These are phyloP conservation scores for Phaenicophaeus curvirostris DNA, from an alignment of 2,797 vertebrate species.

Conservation along the genomic window DNA sequence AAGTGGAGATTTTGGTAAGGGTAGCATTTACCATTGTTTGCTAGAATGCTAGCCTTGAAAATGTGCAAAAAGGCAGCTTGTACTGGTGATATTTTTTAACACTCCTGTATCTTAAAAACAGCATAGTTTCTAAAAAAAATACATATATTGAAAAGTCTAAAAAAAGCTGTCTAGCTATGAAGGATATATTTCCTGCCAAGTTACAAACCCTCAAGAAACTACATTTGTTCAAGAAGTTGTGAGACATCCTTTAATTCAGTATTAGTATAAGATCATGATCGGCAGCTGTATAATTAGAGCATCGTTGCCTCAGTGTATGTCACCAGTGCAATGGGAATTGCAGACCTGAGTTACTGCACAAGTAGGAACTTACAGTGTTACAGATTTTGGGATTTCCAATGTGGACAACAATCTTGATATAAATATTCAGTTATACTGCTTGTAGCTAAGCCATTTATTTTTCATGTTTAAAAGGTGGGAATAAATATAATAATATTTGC, in stretches of 20 bases:
- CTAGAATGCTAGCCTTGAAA: constrained; percentile 22
- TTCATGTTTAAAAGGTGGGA: neutral
- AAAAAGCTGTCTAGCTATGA: constrained; percentile 50
- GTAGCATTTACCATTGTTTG: neutral
- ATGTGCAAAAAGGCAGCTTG: constrained; percentile 64
- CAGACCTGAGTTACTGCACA: neutral
- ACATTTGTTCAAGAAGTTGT: constrained; percentile 27
- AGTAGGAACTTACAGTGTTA: neutral
- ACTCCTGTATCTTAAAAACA: constrained; percentile 40
- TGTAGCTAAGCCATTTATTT: constrained; percentile 32
- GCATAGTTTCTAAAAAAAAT: constrained; percentile 21
- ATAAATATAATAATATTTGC: neutral
- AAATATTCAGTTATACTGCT: constrained; percentile 23
- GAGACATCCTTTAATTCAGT: constrained; percentile 10
- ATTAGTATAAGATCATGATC: neutral
- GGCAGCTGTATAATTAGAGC: constrained; percentile 7
- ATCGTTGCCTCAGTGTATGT: neutral
- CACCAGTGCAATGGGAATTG: neutral
- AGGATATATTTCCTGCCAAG: constrained; percentile 56
- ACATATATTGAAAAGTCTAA: neutral
- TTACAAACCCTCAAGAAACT: constrained; percentile 26
- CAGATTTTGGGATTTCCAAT: neutral
- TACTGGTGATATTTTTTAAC: constrained; percentile 12
- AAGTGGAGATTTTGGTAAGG: constrained; percentile 44
- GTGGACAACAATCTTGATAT: neutral